phyloP scores from a whole-genome alignment of 2,888 invertebrate genomes.

The Pristionchus fissidentatus region DNA sequence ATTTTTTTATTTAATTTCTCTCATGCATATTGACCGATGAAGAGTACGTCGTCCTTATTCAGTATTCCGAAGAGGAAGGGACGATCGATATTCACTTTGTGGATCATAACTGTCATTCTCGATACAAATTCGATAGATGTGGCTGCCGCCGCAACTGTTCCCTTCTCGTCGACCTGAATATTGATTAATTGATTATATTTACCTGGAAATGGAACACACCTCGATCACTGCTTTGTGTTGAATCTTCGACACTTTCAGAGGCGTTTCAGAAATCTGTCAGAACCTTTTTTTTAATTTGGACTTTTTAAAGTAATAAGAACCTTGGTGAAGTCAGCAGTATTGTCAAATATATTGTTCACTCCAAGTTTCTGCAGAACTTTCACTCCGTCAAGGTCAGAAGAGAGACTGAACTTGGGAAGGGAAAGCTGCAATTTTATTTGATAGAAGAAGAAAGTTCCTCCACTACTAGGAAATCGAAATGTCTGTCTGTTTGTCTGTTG shows the following conservation, averaged over 20 bases:
- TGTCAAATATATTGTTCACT: slow-evolving; percentile 53
- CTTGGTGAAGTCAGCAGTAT: slow-evolving; percentile 55
- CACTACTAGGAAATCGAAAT: no score
- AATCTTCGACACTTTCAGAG: not conserved
- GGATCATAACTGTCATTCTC: not conserved
- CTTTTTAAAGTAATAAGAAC: not conserved
- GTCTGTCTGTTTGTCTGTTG: no score
- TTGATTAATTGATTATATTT: no score
- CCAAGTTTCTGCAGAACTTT: slow-evolving; percentile 57
- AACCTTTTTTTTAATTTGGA: no score
- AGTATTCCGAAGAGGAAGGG: no score
- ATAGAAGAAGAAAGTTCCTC: not conserved
- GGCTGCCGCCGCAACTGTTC: not conserved
- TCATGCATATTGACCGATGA: no score
- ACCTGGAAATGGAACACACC: not conserved
- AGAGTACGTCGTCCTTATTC: no score
- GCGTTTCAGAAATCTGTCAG: not conserved
- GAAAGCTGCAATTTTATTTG: slow-evolving; percentile 45
- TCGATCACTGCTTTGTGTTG: not conserved
- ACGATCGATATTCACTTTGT: not conserved
- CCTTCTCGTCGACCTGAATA: not conserved
- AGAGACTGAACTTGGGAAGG: slow-evolving; percentile 64
- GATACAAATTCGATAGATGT: not conserved
- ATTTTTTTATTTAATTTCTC: no score
- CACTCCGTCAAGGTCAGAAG: slow-evolving; percentile 53